phyloP scores from a whole-genome alignment of 2,113 vertebrate genomes.

The Callipepla californica region DNA sequence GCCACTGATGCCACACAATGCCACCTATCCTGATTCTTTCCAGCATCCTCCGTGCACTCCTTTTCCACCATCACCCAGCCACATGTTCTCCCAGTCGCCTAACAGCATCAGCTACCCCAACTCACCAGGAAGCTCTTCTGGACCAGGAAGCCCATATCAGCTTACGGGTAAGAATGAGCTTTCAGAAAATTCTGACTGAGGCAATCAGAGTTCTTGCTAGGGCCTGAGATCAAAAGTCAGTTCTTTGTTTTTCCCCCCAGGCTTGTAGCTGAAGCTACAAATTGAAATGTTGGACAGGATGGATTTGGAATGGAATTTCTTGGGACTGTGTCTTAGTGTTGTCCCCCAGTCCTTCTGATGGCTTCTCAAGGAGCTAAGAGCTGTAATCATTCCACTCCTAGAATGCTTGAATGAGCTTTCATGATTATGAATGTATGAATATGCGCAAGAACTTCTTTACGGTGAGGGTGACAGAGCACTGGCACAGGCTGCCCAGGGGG shows the following conservation, averaged over 20 bases:
- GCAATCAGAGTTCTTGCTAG: background rate
- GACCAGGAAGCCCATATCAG: conserved; percentile 90
- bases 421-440: too few relatives aligned
- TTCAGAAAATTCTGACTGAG: background rate
- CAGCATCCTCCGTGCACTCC: conserved; percentile 84
- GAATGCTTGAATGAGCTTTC: background rate
- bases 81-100: conserved; percentile 86
- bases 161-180: conserved; percentile 82
- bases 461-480: too few relatives aligned
- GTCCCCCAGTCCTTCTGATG: background rate
- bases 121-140: conserved; percentile 89
- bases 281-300: background rate
- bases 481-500: too few relatives aligned
- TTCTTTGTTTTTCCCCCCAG: background rate
- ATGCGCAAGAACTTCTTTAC: too few relatives aligned
- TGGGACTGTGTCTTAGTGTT: background rate
- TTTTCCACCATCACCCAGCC: conserved; percentile 83
- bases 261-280: background rate
- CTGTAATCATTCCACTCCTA: background rate
- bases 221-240: background rate
- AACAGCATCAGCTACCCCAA: conserved; percentile 85
- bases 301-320: background rate
- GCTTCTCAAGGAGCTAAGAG: background rate
- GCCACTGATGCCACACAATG: conserved; percentile 95
- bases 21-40: conserved; percentile 94